Conservation (phyloP, 92 coral and sea anemone genomes). For the Diadumene lineata region DNA sequence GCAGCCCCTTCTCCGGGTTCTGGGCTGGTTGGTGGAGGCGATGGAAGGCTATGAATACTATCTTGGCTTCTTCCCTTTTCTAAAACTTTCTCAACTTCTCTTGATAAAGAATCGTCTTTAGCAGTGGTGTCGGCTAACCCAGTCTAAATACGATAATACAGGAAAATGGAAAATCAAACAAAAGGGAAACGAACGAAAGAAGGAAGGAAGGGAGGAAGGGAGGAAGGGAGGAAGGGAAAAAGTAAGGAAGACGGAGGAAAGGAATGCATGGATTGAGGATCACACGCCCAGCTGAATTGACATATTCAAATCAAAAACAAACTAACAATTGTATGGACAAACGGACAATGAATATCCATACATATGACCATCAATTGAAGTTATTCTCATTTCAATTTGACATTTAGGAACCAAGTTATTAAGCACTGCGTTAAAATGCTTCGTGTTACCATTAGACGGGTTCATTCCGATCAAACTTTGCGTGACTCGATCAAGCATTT, state of each 20-base stretch:
- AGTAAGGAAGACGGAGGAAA: background rate
- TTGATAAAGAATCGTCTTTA: slow-evolving; percentile 7
- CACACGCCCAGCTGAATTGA: background rate
- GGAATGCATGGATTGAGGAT: background rate
- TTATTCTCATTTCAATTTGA: no score
- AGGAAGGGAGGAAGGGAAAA: background rate
- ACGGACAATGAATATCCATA: no score
- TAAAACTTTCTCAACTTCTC: background rate
- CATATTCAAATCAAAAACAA: no score
- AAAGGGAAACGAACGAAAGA: background rate
- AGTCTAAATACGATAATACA: background rate
- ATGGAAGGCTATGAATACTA: slow-evolving; percentile 18
- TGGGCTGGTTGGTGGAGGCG: slow-evolving; percentile 24
- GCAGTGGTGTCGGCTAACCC: slow-evolving; percentile 21
- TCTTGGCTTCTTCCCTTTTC: slow-evolving; percentile 16
- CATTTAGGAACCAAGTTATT: no score
- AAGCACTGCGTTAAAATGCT: no score
- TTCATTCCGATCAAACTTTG: no score
- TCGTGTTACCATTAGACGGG: no score
- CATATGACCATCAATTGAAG: no score
- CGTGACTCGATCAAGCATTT: slow-evolving; percentile 22
- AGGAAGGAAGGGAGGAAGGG: background rate
- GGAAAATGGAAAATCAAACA: background rate
- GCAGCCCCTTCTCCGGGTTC: slow-evolving; percentile 19
- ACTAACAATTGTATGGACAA: background rate